These are phyloP conservation scores for Brassicogethes aeneus DNA, from an alignment of 2,888 invertebrate genomes.

Conservation along the genomic window DNA sequence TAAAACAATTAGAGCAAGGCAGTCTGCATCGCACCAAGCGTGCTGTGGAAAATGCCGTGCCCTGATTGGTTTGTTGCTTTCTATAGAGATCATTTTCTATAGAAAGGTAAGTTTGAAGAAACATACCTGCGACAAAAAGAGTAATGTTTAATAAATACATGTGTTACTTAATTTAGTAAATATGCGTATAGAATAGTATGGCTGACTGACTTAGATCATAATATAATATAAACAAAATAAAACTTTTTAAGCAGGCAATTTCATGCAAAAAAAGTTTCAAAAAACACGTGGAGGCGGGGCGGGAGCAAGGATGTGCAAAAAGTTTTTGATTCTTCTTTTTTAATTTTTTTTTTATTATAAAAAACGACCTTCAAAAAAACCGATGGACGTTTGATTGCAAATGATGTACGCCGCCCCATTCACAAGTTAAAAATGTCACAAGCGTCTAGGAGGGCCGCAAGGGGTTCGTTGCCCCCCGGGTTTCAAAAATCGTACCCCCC, in stretches of 20 bases:
- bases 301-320: slow-evolving; percentile 61
- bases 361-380: slow-evolving; percentile 66
- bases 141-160: too few relatives aligned
- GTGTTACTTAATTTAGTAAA: background rate
- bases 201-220: slow-evolving; percentile 13
- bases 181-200: too few relatives aligned
- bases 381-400: slow-evolving; percentile 45
- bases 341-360: slow-evolving; percentile 35
- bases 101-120: too few relatives aligned
- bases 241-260: slow-evolving; percentile 61
- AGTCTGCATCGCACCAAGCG: too few relatives aligned
- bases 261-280: slow-evolving; percentile 50
- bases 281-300: slow-evolving; percentile 45
- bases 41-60: too few relatives aligned
- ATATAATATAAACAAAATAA: slow-evolving; percentile 39
- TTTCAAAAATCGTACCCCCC: slow-evolving; percentile 40
- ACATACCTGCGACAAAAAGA: too few relatives aligned
- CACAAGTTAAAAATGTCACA: slow-evolving; percentile 83
- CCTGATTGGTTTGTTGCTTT: too few relatives aligned
- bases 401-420: slow-evolving; percentile 75
- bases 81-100: too few relatives aligned
- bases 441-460: slow-evolving; percentile 45
- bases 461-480: slow-evolving; percentile 38
- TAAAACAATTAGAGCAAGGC: too few relatives aligned
- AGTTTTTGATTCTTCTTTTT: slow-evolving; percentile 28